Base-by-base conservation (phyloP, 2,113 vertebrate genomes). In the Lepus timidus region DNA sequence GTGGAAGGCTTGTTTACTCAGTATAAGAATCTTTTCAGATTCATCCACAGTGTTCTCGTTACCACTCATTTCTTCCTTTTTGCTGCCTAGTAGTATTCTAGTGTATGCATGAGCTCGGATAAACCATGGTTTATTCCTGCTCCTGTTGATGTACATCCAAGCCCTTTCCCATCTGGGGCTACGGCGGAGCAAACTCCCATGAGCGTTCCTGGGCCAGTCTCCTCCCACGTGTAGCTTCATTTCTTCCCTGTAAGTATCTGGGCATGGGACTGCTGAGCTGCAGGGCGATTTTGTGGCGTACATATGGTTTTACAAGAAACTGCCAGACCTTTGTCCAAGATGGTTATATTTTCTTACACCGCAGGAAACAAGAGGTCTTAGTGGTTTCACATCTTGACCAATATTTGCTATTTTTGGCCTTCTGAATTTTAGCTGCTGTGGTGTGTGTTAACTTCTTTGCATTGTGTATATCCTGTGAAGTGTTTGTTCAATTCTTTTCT, bases 271-370 rank as follows among this genome's bases (percentile, higher is more conserved):
- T 52, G n/a, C 11, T 82, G 20, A n/a, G 62, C 87, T 75, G 23
- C 4, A 13, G n/a, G 33, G 55, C 36, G 33, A 44, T 27, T 88
- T 33, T 49, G 33, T 31, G 64, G 51, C 70, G 10, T 36, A 23
- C 22, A 16, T 74, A 78, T 85, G 68, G 58, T 88, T 87, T 94
- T 83, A 31, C 31, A 73, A 84, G 83, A 83, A 76, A 76, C 10
- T 2, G 51, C 14, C 33, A 7, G 31, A 74, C 10, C 33, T 61
- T 85, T 68, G 25, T 3, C 71, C 58, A 73, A 49, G 61, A 19
- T 51, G 71, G 7, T 36, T 33, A 4, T 39, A 25, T 6, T 44
- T 5, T 71, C 20, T 80, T 52, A 36, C 4, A 51, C 23, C 39
- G 89, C 7, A 4, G 23, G 25, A n/a, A 84, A 39, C 10, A 31